Conservation (phyloP, 2,113 vertebrate species). For the Aythya baeri region DNA sequence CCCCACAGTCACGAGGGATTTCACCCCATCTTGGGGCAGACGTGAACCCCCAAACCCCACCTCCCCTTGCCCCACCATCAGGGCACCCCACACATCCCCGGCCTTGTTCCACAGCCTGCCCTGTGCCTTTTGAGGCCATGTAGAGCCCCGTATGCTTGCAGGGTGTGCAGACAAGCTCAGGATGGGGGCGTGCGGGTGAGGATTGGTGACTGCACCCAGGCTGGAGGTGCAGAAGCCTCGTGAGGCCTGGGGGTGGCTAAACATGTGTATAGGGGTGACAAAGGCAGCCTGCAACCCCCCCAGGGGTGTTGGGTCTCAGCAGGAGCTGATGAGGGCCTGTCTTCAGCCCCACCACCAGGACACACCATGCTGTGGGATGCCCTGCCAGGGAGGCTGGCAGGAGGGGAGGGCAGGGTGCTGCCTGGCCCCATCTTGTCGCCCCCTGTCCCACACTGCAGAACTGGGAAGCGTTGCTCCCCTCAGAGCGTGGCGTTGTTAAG, state of each 20-base stretch:
- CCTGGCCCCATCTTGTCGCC: too few relatives aligned
- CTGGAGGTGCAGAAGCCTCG: background rate
- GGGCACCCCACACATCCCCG: background rate
- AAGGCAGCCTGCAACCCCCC: fast-evolving
- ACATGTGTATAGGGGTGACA: fast-evolving
- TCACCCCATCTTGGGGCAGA: background rate
- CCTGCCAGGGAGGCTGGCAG: too few relatives aligned
- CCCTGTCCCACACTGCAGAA: background rate
- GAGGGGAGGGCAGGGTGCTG: too few relatives aligned
- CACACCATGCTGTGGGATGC: too few relatives aligned
- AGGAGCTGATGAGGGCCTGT: background rate
- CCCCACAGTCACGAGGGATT: background rate
- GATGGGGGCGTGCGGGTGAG: background rate
- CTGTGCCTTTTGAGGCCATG: fast-evolving
- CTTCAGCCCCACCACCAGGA: too few relatives aligned
- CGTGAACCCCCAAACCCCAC: background rate
- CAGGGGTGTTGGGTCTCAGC: fast-evolving
- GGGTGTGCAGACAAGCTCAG: fast-evolving
- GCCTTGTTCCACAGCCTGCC: background rate
- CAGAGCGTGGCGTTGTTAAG: background rate
- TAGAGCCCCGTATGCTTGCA: background rate
- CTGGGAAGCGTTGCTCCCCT: background rate
- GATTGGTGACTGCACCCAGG: background rate
- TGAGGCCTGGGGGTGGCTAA: background rate
- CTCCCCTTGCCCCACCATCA: fast-evolving